Evolutionary conservation across 1,140 invertebrate species (phyloP), one percentile per base, ranked within the genome.

Genomic region (Phenacoccus solenopsis): DNA sequence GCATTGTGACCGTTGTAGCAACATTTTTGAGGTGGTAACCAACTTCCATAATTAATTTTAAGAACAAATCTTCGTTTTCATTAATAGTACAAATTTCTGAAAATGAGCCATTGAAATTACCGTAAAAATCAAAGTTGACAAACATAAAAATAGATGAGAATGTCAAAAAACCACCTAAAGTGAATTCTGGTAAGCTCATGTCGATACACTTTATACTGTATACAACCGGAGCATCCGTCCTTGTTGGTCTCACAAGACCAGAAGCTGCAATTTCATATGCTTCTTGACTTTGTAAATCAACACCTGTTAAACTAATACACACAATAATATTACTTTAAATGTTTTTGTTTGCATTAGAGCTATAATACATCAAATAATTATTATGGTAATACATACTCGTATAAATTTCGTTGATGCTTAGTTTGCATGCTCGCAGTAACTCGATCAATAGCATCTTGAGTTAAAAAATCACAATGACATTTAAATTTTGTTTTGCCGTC

Each of bases 191-290:
- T 49, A 85, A 82, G 4, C 87, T 78, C 78, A 93, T 96, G 70
- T 90, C 77, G 22, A 90, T 83, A 78, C 92, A 89, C 80, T 89
- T 91, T n/a, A 97, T 84, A 21, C 87, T 86, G 81, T 97, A 98
- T 28, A 98, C 76, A 12, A 97, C 78, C 1, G 93, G 90, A 32
- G 86, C 77, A 73, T 87, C 86, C 12, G 79, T 81, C 72, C 87
- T 78, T 0, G 79, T 78, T 1, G 94, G 93, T 71, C 93, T 79
- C 5, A 96, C 82, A 0, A 87, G 79, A 1, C 94, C 95, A 79
- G 88, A 78, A 16, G 83, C 80, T 20, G 93, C 92, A 70, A 97
- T 75, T 61, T 97, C 91, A 79, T 94, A 98, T 10, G 93, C 92
- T 67, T 86, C 85, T 81, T 98, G 88, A 72, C 89, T 93, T 73